A percentile compares a stretch with the other conserved stretches of the same genome.
Evolutionary conservation across 2,797 vertebrate genomes (phyloP).

Genomic region (Onychomys arenicola): DNA sequence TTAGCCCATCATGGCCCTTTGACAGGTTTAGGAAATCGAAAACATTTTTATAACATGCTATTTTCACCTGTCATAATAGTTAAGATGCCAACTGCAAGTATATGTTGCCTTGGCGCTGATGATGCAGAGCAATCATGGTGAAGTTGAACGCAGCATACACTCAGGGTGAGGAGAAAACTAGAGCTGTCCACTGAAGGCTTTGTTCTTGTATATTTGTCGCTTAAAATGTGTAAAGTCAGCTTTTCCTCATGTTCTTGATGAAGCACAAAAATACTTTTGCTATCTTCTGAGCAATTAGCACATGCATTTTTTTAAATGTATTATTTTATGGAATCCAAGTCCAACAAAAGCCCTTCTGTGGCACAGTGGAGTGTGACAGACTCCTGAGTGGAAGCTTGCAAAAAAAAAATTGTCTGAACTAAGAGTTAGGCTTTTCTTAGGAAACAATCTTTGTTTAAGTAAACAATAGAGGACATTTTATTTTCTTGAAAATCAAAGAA

Average conservation of each 20-base stretch:
- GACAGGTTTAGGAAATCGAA: not conserved
- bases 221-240: not conserved
- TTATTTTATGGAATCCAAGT: not conserved
- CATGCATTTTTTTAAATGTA: not conserved
- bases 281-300: not conserved
- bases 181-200: not conserved
- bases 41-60: not conserved
- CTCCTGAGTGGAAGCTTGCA: not conserved
- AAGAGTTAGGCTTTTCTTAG: not conserved
- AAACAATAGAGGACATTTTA: not conserved
- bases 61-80: not conserved
- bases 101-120: not conserved
- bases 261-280: not conserved
- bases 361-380: fast-evolving
- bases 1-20: not conserved
- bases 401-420: not conserved
- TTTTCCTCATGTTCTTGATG: not conserved
- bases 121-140: no score
- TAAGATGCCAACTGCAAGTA: not conserved
- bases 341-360: no score
- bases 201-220: no score
- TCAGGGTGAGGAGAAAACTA: not conserved
- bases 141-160: not conserved
- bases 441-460: not conserved
- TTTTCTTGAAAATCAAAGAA: not conserved